Evolutionary conservation across 2,888 invertebrate species (phyloP).

Genomic region (Pachymerium ferrugineum): DNA sequence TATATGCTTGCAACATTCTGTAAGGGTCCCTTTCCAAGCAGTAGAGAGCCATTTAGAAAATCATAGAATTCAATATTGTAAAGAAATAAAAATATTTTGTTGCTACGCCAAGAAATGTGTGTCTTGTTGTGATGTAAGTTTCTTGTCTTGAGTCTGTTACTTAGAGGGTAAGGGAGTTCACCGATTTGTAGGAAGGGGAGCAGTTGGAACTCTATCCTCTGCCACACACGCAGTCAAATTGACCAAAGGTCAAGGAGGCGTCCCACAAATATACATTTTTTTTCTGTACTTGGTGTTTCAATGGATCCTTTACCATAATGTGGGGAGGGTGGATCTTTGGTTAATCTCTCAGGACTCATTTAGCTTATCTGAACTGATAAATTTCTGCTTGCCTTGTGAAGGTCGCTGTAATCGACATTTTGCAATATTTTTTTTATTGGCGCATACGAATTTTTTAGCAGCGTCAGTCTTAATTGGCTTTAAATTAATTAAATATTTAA

Average conservation of each 20-base stretch:
- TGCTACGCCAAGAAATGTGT: not conserved
- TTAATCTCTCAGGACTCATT: constrained; percentile 5
- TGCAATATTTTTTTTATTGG: not conserved
- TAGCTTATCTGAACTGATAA: constrained; percentile 20
- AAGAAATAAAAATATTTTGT: not conserved
- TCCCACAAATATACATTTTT: too few species aligned
- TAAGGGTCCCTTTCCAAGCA: constrained; percentile 27
- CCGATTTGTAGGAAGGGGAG: constrained; percentile 4
- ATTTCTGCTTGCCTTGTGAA: constrained; percentile 21
- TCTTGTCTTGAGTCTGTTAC: constrained; percentile 15
- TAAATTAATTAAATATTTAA: not conserved
- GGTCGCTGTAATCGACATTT: constrained; percentile 22
- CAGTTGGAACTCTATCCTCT: too few species aligned
- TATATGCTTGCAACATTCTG: constrained; percentile 30
- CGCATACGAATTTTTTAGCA: too few species aligned
- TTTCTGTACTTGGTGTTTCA: not conserved
- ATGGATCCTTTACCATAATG: not conserved
- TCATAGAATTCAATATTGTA: too few species aligned
- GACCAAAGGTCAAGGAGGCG: not conserved
- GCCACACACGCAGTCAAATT: not conserved
- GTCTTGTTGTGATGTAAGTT: not conserved
- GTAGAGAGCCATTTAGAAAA: constrained; percentile 1
- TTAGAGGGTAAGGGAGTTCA: constrained; percentile 10
- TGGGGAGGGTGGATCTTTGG: constrained; percentile 3
- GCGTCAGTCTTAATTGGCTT: not conserved